Evolutionary conservation across 2,888 invertebrate genomes (phyloP).

Genomic region (Lepidocyrtoides sp.): DNA sequence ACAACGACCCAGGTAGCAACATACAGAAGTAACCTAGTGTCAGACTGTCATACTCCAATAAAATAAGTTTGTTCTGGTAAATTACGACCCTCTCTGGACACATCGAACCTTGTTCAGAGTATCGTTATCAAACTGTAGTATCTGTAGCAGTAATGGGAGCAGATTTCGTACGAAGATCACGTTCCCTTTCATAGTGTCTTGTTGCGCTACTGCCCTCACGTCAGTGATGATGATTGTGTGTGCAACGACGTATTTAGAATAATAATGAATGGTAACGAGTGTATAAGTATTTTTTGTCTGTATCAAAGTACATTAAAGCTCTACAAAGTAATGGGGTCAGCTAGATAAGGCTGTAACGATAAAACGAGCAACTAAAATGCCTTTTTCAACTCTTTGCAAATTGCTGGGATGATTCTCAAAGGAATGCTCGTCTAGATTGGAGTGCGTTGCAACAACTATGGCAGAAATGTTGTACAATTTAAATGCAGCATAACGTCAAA

Average conservation of each 20-base stretch:
- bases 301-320: background rate
- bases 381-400: background rate
- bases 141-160: background rate
- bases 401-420: slow-evolving; percentile 52
- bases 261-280: background rate
- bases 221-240: background rate
- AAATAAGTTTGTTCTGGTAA: background rate
- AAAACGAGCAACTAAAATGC: background rate
- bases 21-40: background rate
- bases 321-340: slow-evolving; percentile 7
- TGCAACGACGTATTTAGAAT: background rate
- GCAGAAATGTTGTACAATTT: background rate
- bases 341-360: slow-evolving; percentile 17
- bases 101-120: background rate
- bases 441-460: background rate
- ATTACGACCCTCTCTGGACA: background rate
- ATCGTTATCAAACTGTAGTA: background rate
- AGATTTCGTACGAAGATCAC: background rate
- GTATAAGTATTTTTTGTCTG: background rate
- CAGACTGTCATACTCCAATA: background rate
- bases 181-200: background rate
- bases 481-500: background rate
- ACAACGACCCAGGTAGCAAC: background rate
- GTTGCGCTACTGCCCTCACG: background rate
- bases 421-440: slow-evolving; percentile 64